Evolutionary conservation across 2,888 invertebrate genomes (phyloP).

Genomic region (Diarsia brunnea): DNA sequence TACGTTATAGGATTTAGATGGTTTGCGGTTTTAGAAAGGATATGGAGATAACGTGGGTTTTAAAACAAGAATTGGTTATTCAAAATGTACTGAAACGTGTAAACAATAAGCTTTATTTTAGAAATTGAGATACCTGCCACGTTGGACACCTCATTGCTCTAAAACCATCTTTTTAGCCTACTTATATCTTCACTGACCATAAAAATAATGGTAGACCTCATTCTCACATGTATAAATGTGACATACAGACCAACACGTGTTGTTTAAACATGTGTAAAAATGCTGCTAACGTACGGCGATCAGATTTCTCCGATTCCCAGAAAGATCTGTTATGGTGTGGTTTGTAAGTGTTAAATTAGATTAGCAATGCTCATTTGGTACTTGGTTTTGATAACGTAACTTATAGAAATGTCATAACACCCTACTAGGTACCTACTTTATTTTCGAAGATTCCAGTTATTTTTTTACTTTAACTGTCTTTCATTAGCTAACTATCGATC

Average conservation of each 20-base stretch:
- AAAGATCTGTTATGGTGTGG: constrained; percentile 35
- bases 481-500: background rate
- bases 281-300: constrained; percentile 45
- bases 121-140: background rate
- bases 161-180: constrained; percentile 23
- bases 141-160: background rate
- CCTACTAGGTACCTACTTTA: background rate
- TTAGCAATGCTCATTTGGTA: constrained; percentile 30
- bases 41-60: background rate
- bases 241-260: constrained; percentile 40
- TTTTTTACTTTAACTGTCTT: background rate
- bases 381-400: constrained; percentile 6
- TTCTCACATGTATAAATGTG: constrained; percentile 50
- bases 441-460: background rate
- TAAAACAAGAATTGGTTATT: background rate
- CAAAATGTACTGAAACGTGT: background rate
- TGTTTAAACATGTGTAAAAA: constrained; percentile 49
- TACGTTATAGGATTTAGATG: constrained; percentile 5
- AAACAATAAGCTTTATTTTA: background rate
- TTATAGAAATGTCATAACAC: background rate
- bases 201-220: constrained; percentile 43
- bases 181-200: constrained; percentile 30
- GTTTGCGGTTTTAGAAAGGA: constrained; percentile 27
- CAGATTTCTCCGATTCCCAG: constrained; percentile 50
- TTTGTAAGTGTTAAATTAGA: constrained; percentile 38